These are phyloP conservation scores for Poecilia wingei DNA, from an alignment of 2,797 vertebrate species.

Conservation along the genomic window DNA sequence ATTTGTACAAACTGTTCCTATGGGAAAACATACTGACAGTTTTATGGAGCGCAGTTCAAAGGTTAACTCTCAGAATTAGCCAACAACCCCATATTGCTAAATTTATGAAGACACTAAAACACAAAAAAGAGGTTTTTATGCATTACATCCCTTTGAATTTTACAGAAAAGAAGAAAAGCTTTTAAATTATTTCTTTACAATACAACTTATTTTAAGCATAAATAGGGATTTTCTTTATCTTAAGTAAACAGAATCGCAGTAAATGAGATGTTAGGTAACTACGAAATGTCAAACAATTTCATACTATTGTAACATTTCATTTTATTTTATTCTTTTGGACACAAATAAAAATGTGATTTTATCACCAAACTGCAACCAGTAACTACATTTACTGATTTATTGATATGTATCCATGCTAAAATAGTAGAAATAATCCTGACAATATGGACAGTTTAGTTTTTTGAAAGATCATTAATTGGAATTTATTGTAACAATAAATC, in stretches of 20 bases:
- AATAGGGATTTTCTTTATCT: background rate
- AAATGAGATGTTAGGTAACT: background rate
- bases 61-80: background rate
- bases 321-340: too few species aligned
- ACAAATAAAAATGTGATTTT: too few species aligned
- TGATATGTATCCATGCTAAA: too few species aligned
- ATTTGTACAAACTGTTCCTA: background rate
- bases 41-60: constrained; percentile 6
- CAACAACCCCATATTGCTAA: background rate
- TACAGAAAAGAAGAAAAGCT: background rate
- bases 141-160: background rate
- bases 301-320: too few species aligned
- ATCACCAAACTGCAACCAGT: background rate
- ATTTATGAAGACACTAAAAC: background rate
- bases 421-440: too few species aligned
- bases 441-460: too few species aligned
- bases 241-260: background rate
- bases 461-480: too few species aligned
- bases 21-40: background rate
- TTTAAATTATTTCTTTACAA: background rate
- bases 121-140: background rate
- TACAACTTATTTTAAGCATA: background rate
- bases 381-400: too few species aligned
- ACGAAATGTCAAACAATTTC: background rate
- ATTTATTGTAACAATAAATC: too few species aligned